phyloP scores from a whole-genome alignment of 2,797 vertebrate species.

The Gorsachius magnificus region DNA sequence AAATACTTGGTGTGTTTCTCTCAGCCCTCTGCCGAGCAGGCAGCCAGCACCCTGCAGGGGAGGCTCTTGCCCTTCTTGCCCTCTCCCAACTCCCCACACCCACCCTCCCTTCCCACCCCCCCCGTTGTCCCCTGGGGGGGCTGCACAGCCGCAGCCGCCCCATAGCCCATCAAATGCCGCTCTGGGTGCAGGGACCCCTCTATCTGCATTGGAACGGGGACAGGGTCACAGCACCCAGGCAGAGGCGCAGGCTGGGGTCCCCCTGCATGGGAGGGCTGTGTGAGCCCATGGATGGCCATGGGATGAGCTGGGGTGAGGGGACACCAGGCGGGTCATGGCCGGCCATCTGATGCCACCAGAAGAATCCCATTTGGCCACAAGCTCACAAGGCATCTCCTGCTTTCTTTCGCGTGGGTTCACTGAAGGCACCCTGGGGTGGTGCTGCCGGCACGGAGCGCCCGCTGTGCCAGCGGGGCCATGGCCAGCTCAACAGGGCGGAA shows the following conservation, averaged over 20 bases:
- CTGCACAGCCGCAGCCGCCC: neutral
- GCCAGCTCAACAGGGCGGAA: neutral
- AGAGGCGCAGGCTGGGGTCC: neutral
- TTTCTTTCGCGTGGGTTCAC: neutral
- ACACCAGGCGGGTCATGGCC: fast-evolving
- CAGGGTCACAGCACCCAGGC: neutral
- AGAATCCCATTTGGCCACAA: neutral
- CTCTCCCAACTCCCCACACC: neutral
- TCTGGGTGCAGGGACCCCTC: neutral
- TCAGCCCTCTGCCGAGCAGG: neutral
- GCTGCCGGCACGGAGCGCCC: neutral
- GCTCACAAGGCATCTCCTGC: neutral
- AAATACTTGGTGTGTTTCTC: neutral
- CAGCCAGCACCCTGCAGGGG: too few relatives aligned
- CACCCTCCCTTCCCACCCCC: neutral
- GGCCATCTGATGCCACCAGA: fast-evolving
- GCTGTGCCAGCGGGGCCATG: neutral
- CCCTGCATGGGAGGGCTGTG: neutral
- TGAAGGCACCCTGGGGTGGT: neutral
- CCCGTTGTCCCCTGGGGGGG: neutral
- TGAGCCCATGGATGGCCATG: fast-evolving
- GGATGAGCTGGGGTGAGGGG: neutral
- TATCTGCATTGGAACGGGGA: fast-evolving
- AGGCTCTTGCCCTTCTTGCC: neutral
- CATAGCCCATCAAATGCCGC: fast-evolving